Evolutionary conservation across 1,140 invertebrate species (phyloP).

Genomic region (Drosophila teissieri): DNA sequence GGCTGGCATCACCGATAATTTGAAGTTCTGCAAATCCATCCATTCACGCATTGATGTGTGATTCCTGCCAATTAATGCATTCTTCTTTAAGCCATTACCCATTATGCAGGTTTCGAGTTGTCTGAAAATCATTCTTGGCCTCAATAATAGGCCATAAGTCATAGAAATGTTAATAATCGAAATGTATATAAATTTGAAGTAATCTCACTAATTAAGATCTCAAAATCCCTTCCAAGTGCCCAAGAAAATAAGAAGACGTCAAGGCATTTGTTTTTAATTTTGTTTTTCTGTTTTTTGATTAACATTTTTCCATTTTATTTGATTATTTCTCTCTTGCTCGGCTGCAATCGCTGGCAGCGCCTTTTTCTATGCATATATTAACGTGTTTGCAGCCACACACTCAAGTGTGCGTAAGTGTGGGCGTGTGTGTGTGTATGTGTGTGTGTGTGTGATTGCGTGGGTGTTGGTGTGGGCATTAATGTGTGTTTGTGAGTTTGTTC

Average conservation of each 20-base stretch:
- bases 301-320: constrained; percentile 84
- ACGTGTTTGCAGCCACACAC: constrained; percentile 57
- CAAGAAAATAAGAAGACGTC: constrained; percentile 14
- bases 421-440: constrained; percentile 21
- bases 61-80: not conserved
- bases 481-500: constrained; percentile 27
- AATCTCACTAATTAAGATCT: too few species aligned
- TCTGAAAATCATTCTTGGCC: not conserved
- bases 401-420: constrained; percentile 27
- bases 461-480: constrained; percentile 6
- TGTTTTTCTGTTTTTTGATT: constrained; percentile 74
- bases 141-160: too few species aligned
- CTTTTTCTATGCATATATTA: constrained; percentile 76
- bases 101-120: not conserved
- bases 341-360: constrained; percentile 56
- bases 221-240: not conserved
- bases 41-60: not conserved
- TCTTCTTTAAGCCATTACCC: not conserved
- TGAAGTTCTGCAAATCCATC: not conserved
- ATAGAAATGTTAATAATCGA: too few species aligned
- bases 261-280: constrained; percentile 49
- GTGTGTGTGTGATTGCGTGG: constrained; percentile 9
- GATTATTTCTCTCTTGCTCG: constrained; percentile 77
- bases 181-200: too few species aligned
- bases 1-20: constrained; percentile 18